These are phyloP conservation scores for Taenioides sp. DNA, from an alignment of 2,797 vertebrate genomes.

Conservation along the genomic window DNA sequence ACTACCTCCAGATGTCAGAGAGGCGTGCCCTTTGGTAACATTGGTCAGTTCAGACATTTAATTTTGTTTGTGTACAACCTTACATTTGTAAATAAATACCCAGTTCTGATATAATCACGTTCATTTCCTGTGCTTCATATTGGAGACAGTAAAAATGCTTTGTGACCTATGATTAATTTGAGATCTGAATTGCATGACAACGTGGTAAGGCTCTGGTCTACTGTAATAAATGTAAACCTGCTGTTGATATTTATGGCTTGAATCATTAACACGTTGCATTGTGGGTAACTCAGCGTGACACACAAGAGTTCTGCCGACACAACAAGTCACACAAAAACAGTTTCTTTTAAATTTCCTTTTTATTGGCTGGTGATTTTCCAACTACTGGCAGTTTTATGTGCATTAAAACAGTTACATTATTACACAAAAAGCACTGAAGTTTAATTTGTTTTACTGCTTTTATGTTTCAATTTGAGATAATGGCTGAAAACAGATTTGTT, in stretches of 20 bases:
- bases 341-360: conserved; percentile 15
- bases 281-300: conserved; percentile 39
- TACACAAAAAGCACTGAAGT: neutral
- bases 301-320: conserved; percentile 33
- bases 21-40: neutral
- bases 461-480: conserved; percentile 8
- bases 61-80: conserved; percentile 2
- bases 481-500: too few relatives aligned
- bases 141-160: neutral
- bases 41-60: neutral
- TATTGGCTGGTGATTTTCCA: conserved; percentile 45
- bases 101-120: neutral
- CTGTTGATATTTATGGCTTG: conserved; percentile 32
- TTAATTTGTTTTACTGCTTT: conserved; percentile 29
- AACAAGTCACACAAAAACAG: conserved; percentile 13
- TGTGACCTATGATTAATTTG: conserved; percentile 16
- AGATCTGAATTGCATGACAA: conserved; percentile 7
- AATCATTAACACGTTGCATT: conserved; percentile 56
- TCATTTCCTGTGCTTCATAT: neutral
- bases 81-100: conserved; percentile 1
- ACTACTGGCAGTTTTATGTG: conserved; percentile 7
- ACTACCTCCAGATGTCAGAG: neutral
- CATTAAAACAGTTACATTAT: neutral
- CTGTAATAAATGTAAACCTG: conserved; percentile 31
- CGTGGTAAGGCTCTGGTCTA: conserved; percentile 17